A percentile compares a stretch with the other conserved stretches of the same genome.
phyloP scores from a whole-genome alignment of 1,140 invertebrate species.

The Scaptomyza graminum region DNA sequence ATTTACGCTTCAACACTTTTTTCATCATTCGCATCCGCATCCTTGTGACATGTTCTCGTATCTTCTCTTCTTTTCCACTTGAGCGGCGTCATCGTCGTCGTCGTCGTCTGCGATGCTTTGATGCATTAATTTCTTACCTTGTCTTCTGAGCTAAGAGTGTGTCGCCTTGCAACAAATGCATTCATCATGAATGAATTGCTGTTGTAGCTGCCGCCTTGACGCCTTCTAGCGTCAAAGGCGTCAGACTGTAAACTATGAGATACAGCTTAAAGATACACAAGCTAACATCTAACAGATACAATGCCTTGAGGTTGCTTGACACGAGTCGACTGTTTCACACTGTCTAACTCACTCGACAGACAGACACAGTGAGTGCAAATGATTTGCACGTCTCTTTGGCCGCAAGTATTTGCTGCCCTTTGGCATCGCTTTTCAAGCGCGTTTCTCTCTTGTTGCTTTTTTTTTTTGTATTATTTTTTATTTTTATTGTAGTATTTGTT shows the following conservation, averaged over 20 bases:
- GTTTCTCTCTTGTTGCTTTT: not conserved
- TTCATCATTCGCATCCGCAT: conserved; percentile 15
- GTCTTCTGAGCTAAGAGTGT: conserved; percentile 41
- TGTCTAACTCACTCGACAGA: not conserved
- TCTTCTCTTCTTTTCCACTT: conserved; percentile 38
- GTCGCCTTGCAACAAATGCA: conserved; percentile 38
- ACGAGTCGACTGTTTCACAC: not conserved
- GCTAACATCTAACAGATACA: conserved; percentile 14
- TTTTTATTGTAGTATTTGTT: conserved; percentile 21
- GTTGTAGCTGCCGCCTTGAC: conserved; percentile 7
- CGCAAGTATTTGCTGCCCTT: conserved; percentile 48
- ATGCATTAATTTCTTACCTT: conserved; percentile 75
- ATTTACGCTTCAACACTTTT: conserved; percentile 53
- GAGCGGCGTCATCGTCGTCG: conserved; percentile 49
- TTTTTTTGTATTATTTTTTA: not conserved
- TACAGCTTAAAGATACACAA: conserved; percentile 27
- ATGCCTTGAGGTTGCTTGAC: conserved; percentile 1
- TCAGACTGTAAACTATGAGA: conserved; percentile 76
- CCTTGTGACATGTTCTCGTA: conserved; percentile 2
- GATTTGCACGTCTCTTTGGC: conserved; percentile 38
- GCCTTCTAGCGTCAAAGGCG: conserved; percentile 46
- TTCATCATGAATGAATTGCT: conserved; percentile 72
- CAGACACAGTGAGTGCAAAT: conserved; percentile 46
- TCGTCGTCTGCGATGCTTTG: conserved; percentile 59
- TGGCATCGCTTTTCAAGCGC: conserved; percentile 27